Percentiles rank a stretch among this genome's conserved stretches.
Evolutionary conservation across 1,140 invertebrate genomes (phyloP).

Genomic region (Trichonephila inaurata): DNA sequence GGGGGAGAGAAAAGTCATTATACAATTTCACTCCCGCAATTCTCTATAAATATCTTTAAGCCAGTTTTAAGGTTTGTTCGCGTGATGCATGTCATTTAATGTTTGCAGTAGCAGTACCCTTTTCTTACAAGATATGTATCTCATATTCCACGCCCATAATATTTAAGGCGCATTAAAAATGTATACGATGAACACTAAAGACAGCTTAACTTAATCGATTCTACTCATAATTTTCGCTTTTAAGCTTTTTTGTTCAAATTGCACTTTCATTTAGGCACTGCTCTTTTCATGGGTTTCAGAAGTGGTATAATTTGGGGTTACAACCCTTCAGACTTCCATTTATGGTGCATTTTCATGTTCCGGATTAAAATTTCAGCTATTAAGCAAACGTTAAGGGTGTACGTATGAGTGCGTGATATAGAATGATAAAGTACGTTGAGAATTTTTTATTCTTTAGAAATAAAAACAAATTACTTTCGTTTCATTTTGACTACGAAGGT

Average conservation of each 20-base stretch:
- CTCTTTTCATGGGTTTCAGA: background rate
- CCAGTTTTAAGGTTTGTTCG: background rate
- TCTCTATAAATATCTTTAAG: background rate
- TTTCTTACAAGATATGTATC: background rate
- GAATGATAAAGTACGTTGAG: background rate
- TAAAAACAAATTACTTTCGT: no score
- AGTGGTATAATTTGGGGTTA: background rate
- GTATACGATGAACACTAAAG: background rate
- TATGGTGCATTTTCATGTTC: background rate
- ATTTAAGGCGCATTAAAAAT: conserved; percentile 17
- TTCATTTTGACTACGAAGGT: no score
- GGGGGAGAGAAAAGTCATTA: background rate
- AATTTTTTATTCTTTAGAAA: no score
- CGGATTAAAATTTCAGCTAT: background rate
- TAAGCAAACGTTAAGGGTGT: background rate
- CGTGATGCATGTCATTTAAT: conserved; percentile 14
- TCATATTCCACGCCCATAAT: background rate
- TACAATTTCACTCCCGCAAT: background rate
- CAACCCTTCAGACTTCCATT: background rate
- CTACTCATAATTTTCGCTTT: background rate
- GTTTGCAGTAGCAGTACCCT: conserved; percentile 27
- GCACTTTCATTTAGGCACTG: background rate
- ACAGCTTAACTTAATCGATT: background rate
- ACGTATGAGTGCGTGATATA: background rate
- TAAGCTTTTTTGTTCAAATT: background rate